phyloP scores from a whole-genome alignment of 2,113 vertebrate species.

The Syrmaticus mikado region DNA sequence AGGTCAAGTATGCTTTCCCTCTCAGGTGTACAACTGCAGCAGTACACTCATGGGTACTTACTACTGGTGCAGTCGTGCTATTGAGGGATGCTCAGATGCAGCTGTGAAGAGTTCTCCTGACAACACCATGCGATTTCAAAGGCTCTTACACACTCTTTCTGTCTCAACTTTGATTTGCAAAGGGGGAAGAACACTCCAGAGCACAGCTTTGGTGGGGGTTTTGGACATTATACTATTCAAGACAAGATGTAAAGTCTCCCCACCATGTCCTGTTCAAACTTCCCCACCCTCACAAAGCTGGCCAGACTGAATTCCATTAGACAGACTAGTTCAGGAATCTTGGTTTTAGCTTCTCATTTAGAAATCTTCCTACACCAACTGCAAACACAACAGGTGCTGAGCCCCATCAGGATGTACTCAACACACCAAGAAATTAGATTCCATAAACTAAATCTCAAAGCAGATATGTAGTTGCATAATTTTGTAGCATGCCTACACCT shows the following conservation, averaged over 20 bases:
- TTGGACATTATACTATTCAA: accelerated
- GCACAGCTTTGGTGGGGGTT: neutral
- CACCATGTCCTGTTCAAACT: neutral
- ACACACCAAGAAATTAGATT: neutral
- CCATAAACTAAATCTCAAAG: neutral
- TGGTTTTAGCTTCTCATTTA: neutral
- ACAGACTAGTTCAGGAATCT: neutral
- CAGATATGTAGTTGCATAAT: neutral
- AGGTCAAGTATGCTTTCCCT: neutral
- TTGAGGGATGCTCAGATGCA: neutral
- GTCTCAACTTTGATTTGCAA: neutral
- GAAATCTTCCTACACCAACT: neutral
- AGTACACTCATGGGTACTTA: too few relatives aligned
- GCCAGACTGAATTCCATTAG: too few relatives aligned
- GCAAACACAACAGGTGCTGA: neutral
- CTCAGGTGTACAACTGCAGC: neutral
- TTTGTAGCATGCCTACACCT: neutral
- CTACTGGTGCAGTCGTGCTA: accelerated
- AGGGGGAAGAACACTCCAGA: neutral
- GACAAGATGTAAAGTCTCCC: neutral
- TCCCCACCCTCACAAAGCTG: neutral
- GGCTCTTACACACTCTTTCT: neutral
- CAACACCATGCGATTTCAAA: neutral
- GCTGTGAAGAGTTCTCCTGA: neutral
- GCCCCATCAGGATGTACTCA: neutral